These are phyloP conservation scores for Chunga burmeisteri DNA, from an alignment of 2,113 vertebrate genomes.

Conservation along the genomic window DNA sequence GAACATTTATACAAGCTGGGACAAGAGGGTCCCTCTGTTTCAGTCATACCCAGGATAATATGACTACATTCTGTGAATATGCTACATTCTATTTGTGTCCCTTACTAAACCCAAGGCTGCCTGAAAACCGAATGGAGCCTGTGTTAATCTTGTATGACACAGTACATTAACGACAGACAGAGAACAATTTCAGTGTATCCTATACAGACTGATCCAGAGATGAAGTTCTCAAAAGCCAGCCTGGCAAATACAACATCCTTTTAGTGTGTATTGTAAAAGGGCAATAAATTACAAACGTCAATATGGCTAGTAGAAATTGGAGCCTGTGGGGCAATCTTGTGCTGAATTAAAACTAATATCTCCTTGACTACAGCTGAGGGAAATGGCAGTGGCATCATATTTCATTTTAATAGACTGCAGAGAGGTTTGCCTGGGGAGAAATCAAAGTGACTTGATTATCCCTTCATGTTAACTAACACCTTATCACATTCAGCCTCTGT, in stretches of 20 bases:
- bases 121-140: not conserved
- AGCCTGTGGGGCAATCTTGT: slow-evolving; percentile 24
- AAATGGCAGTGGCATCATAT: slow-evolving; percentile 4
- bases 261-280: not conserved
- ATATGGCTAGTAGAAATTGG: slow-evolving; percentile 3
- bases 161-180: not conserved
- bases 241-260: not conserved
- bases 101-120: not conserved
- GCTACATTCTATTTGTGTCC: not conserved
- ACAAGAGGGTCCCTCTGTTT: not conserved
- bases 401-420: slow-evolving; percentile 64
- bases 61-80: not conserved
- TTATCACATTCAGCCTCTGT: not conserved
- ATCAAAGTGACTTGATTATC: slow-evolving; percentile 54
- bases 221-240: not conserved
- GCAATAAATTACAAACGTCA: slow-evolving; percentile 28
- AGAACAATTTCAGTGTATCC: not conserved
- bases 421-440: slow-evolving; percentile 41
- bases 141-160: not conserved
- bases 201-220: not conserved
- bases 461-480: slow-evolving; percentile 40
- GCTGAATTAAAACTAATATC: slow-evolving; percentile 51
- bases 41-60: not conserved
- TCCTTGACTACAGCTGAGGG: slow-evolving; percentile 19
- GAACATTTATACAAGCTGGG: not conserved